phyloP scores from a whole-genome alignment of 1,140 invertebrate genomes.

The Penaeus chinensis region DNA sequence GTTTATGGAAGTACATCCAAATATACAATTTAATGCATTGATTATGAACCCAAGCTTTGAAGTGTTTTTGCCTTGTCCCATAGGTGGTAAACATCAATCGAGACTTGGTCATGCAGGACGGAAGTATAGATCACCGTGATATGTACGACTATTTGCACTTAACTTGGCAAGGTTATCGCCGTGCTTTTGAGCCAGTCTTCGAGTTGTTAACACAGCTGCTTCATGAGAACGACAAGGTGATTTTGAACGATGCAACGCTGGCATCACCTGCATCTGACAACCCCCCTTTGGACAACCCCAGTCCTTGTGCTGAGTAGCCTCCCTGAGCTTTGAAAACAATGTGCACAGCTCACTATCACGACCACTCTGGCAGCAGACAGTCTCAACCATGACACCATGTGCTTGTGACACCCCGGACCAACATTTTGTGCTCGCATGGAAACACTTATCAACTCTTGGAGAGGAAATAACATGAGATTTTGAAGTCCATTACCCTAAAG shows the following conservation, averaged over 20 bases:
- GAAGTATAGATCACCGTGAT: constrained; percentile 84
- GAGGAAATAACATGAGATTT: too few relatives aligned
- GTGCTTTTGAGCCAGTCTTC: constrained; percentile 84
- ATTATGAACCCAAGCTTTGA: too few relatives aligned
- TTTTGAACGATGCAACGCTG: constrained; percentile 53
- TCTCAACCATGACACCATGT: neutral
- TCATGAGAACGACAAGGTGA: constrained; percentile 74
- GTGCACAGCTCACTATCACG: constrained; percentile 12
- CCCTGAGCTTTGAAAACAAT: neutral
- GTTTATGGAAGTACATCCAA: too few relatives aligned
- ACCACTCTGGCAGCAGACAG: neutral
- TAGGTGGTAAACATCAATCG: constrained; percentile 66
- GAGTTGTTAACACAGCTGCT: constrained; percentile 81
- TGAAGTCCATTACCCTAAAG: too few relatives aligned
- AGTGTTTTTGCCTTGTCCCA: neutral
- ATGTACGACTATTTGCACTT: constrained; percentile 91
- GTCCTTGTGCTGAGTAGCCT: constrained; percentile 29
- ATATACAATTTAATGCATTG: neutral
- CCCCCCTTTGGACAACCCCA: constrained; percentile 18
- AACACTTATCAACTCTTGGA: too few relatives aligned
- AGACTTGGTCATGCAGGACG: constrained; percentile 67
- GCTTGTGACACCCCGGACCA: too few relatives aligned
- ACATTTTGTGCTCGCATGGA: too few relatives aligned
- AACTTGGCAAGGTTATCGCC: constrained; percentile 83
- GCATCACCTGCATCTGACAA: constrained; percentile 46